Evolutionary conservation across 2,797 vertebrate genomes (phyloP).

Genomic region (Pagetopsis macropterus): DNA sequence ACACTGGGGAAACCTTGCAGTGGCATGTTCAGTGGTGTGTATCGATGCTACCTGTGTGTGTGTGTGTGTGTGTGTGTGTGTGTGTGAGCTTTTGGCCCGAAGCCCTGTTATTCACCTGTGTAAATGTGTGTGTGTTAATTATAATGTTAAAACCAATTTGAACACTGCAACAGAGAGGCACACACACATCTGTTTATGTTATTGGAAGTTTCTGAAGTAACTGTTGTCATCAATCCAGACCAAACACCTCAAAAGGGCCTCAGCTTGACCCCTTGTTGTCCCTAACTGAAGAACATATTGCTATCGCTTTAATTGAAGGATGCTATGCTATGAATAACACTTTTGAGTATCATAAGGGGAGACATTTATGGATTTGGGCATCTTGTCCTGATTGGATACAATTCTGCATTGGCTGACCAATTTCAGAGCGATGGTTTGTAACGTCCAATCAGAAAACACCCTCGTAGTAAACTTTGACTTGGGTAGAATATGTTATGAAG

Average conservation of each 20-base stretch:
- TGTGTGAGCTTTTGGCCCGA: neutral
- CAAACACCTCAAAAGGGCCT: neutral
- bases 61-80: conserved; percentile 1
- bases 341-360: neutral
- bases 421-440: neutral
- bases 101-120: conserved; percentile 8
- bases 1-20: conserved; percentile 48
- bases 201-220: conserved; percentile 9
- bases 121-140: conserved; percentile 1
- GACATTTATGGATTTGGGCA: neutral
- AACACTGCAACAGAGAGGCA: conserved; percentile 13
- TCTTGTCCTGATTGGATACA: neutral
- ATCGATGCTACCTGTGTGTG: conserved; percentile 21
- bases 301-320: neutral
- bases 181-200: conserved; percentile 16
- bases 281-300: neutral
- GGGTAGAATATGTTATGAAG: neutral
- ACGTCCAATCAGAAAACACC: neutral
- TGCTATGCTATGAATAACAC: neutral
- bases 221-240: conserved; percentile 2
- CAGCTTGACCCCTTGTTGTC: neutral
- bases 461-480: neutral
- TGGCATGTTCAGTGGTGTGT: conserved; percentile 30
- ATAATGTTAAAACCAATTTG: neutral
- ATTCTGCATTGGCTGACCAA: neutral